Evolutionary conservation across 2,113 vertebrate species (phyloP), one percentile per base, ranked within the genome.

Genomic region (Bambusicola thoracicus): DNA sequence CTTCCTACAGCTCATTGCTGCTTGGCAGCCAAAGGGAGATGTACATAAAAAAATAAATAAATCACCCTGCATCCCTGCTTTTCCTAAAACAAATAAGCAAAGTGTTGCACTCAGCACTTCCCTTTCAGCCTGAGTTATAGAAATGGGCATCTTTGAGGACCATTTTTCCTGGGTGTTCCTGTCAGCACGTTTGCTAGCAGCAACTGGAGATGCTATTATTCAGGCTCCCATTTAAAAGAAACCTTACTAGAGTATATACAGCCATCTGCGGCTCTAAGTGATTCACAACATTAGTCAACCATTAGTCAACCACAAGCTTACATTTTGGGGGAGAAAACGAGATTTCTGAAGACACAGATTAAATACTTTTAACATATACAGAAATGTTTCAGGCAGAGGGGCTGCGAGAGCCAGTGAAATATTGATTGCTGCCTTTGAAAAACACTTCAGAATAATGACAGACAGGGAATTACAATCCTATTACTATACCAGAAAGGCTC

Each of bases 271-370:
- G n/a, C 67, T 92, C 55, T 17, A 7, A 81, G 85, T 36, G 92
- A 96, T 88, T 86, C 94, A 83, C 85, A 85, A 36, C 43, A n/a
- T 85, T 74, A 92, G 81, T 17, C 83, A 78, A 56, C 68, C 83
- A 87, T 68, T 38, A 61, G 56, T 68, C 80, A 56, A 61, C 61
- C 55, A 40, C 41, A 0, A 85, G 36, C 81, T 85, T 76, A 38
- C 75, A 19, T 65, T 92, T 65, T 13, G 2, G 6, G 75, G 48
- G n/a, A 76, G 34, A 49, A 86, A 95, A 84, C 48, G 63, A 78
- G 56, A 72, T 27, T 89, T 89, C 78, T 59, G 66, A 84, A 84
- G 67, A 51, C 48, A 46, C 0, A 49, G 58, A 72, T 93, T 53
- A 91, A 90, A 68, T 10, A 11, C n/a, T 85, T 69, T 32, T 4